Evolutionary conservation across 2,888 invertebrate genomes (phyloP).

Genomic region (Tetrapedia diversipes): DNA sequence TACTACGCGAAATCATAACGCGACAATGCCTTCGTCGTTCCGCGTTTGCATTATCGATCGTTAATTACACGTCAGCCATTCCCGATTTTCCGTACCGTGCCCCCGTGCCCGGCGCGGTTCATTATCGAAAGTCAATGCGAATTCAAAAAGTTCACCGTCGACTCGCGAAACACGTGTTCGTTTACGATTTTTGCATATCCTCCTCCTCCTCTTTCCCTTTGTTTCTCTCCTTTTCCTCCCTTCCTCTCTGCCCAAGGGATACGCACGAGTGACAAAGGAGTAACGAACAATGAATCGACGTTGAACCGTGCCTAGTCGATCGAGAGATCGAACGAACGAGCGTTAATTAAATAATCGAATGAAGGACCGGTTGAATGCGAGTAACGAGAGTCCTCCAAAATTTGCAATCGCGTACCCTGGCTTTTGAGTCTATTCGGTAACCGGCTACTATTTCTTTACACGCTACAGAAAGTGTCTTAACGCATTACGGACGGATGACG

Average conservation of each 20-base stretch:
- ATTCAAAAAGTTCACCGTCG: conserved; percentile 3
- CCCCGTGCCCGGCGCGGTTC: no score
- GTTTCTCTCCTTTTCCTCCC: no score
- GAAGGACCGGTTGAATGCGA: neutral
- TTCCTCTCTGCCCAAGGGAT: neutral
- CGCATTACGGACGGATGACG: no score
- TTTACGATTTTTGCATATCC: conserved; percentile 5
- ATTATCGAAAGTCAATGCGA: conserved; percentile 1
- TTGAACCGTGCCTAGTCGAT: conserved; percentile 6
- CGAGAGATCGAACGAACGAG: conserved; percentile 9
- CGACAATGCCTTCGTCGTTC: conserved; percentile 47
- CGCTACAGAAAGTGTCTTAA: no score
- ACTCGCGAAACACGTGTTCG: neutral
- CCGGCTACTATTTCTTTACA: no score
- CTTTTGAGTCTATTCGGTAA: neutral
- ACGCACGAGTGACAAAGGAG: conserved; percentile 13
- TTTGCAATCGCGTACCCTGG: neutral
- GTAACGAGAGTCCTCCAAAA: neutral
- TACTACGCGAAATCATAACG: conserved; percentile 54
- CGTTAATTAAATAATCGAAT: conserved; percentile 26
- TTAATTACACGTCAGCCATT: conserved; percentile 32
- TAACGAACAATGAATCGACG: conserved; percentile 26
- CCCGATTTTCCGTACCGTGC: neutral
- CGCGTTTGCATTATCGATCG: conserved; percentile 55
- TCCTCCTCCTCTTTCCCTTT: no score